phyloP scores from a whole-genome alignment of 2,888 invertebrate genomes.

The Drosophila nigricruria region DNA sequence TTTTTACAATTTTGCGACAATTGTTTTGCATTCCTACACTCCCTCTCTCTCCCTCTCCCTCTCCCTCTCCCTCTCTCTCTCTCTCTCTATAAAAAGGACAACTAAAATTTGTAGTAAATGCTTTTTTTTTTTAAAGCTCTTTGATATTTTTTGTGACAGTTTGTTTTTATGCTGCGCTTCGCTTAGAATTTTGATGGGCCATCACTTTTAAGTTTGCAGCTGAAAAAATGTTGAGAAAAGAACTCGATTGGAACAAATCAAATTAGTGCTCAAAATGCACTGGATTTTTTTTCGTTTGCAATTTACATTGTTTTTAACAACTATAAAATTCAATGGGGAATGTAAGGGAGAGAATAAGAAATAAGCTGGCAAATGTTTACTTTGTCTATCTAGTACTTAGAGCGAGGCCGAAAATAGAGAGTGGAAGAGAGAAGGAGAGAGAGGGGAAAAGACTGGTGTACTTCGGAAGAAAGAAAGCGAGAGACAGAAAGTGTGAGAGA shows the following conservation, averaged over 20 bases:
- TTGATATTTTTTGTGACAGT: conserved; percentile 12
- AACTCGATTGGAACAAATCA: conserved; percentile 20
- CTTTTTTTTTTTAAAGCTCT: conserved; percentile 12
- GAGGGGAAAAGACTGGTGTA: too few relatives aligned
- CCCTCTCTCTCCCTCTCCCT: neutral
- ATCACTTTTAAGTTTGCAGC: conserved; percentile 8
- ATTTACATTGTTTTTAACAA: conserved; percentile 8
- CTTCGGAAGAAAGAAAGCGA: too few relatives aligned
- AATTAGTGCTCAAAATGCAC: conserved; percentile 1
- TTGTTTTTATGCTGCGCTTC: conserved; percentile 13
- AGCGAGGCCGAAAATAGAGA: too few relatives aligned
- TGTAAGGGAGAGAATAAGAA: neutral
- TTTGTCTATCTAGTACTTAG: too few relatives aligned
- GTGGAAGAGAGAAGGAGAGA: too few relatives aligned
- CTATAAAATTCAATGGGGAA: neutral
- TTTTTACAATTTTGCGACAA: conserved; percentile 51
- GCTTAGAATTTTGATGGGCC: conserved; percentile 12
- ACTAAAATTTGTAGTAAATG: conserved; percentile 21
- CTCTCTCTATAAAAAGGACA: conserved; percentile 1
- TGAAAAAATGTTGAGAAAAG: neutral
- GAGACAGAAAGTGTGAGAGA: neutral
- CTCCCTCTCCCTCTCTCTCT: neutral
- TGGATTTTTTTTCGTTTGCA: conserved; percentile 4
- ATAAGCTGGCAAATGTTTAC: too few relatives aligned
- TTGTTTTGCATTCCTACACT: conserved; percentile 39